phyloP scores from a whole-genome alignment of 2,797 vertebrate species.

The Euthynnus affinis region DNA sequence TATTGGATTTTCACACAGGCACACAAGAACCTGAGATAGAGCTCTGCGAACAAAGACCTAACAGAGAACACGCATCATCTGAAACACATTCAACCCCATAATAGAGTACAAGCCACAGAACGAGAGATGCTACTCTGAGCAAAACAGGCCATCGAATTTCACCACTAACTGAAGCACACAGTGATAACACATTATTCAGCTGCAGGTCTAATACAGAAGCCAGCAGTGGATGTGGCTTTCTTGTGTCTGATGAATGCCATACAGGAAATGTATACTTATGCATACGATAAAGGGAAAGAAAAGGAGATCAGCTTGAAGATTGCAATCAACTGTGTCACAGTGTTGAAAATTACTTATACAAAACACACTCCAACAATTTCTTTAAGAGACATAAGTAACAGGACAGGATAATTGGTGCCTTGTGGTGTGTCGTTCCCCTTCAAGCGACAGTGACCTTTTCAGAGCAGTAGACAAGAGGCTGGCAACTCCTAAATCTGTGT shows the following conservation, averaged over 20 bases:
- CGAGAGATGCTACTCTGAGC: slow-evolving; percentile 67
- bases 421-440: slow-evolving; percentile 58
- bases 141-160: slow-evolving; percentile 72
- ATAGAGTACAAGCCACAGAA: slow-evolving; percentile 76
- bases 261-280: slow-evolving; percentile 55
- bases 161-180: slow-evolving; percentile 50
- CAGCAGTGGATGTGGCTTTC: slow-evolving; percentile 58
- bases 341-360: slow-evolving; percentile 51
- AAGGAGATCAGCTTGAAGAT: slow-evolving; percentile 40
- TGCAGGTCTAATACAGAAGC: slow-evolving; percentile 45
- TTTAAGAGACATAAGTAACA: slow-evolving; percentile 56
- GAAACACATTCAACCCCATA: slow-evolving; percentile 81
- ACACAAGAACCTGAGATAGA: slow-evolving; percentile 80
- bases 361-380: slow-evolving; percentile 64
- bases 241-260: slow-evolving; percentile 55
- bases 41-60: slow-evolving; percentile 82
- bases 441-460: slow-evolving; percentile 81
- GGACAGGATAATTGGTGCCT: slow-evolving; percentile 69
- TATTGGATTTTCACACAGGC: slow-evolving; percentile 86
- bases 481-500: slow-evolving; percentile 72
- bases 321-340: slow-evolving; percentile 43
- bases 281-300: slow-evolving; percentile 20
- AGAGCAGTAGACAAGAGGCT: slow-evolving; percentile 52
- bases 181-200: slow-evolving; percentile 65
- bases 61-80: slow-evolving; percentile 77